These are phyloP conservation scores for Epicauta chinensis DNA, from an alignment of 1,140 invertebrate genomes.

Conservation along the genomic window DNA sequence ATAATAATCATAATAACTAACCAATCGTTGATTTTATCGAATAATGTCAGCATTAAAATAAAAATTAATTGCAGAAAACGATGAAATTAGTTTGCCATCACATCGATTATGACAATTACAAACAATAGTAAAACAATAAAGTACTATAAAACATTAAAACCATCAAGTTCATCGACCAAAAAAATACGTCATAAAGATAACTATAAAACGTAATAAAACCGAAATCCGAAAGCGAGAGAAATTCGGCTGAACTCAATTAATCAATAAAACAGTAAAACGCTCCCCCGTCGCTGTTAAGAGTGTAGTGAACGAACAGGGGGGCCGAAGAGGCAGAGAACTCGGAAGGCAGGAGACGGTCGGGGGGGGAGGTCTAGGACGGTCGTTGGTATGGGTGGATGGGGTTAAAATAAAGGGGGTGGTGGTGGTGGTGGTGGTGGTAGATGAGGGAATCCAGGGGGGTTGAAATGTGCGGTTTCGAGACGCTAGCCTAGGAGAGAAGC, in stretches of 20 bases:
- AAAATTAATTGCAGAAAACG: conserved; percentile 25
- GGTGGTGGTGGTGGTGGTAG: too few species aligned
- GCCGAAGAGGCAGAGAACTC: too few species aligned
- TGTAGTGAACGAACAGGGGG: conserved; percentile 23
- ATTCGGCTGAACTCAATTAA: conserved; percentile 44
- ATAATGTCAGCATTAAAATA: conserved; percentile 11
- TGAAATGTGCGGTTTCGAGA: conserved; percentile 44
- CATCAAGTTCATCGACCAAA: conserved; percentile 12
- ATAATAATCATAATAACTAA: too few species aligned
- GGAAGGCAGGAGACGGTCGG: too few species aligned
- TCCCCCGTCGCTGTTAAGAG: conserved; percentile 41
- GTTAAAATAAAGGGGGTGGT: conserved; percentile 24
- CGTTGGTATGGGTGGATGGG: conserved; percentile 23
- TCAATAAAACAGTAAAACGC: conserved; percentile 45
- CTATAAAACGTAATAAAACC: conserved; percentile 42
- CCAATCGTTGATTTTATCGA: too few species aligned
- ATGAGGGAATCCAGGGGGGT: conserved; percentile 26
- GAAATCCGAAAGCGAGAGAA: conserved; percentile 41
- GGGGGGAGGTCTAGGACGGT: not conserved
- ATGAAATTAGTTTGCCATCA: conserved; percentile 22
- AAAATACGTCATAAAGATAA: conserved; percentile 37
- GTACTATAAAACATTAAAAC: conserved; percentile 10
- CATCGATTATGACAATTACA: conserved; percentile 28
- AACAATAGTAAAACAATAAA: conserved; percentile 21
- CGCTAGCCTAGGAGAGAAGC: conserved; percentile 39